Evolutionary conservation across 2,113 vertebrate genomes (phyloP).

Genomic region (Numenius arquata): DNA sequence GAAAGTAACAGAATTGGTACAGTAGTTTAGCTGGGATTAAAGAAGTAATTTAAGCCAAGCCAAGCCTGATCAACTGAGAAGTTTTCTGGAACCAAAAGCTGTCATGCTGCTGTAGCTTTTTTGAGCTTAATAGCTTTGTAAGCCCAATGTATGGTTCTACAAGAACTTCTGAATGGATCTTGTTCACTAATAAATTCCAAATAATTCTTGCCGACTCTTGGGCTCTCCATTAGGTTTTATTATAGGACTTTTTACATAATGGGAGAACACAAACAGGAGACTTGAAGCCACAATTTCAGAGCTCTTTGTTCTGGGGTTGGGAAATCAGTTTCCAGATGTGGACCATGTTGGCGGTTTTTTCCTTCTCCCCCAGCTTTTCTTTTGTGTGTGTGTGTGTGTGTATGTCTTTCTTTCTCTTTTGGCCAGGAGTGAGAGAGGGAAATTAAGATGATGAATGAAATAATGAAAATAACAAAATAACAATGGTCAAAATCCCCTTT

Average conservation of each 20-base stretch:
- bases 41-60: neutral
- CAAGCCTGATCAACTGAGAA: neutral
- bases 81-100: slow-evolving; percentile 10
- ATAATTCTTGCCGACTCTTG: neutral
- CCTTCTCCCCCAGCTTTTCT: neutral
- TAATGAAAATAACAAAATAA: slow-evolving; percentile 71
- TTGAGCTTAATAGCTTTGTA: neutral
- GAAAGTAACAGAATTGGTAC: neutral
- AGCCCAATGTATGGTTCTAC: neutral
- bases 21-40: neutral
- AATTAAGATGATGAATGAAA: slow-evolving; percentile 71
- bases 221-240: slow-evolving; percentile 35
- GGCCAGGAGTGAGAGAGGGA: slow-evolving; percentile 31
- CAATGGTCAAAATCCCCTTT: slow-evolving; percentile 62
- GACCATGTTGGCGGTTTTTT: neutral
- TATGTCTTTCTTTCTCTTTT: slow-evolving; percentile 18
- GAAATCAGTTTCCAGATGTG: slow-evolving; percentile 70
- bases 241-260: slow-evolving; percentile 54
- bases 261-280: slow-evolving; percentile 44
- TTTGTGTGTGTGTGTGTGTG: neutral
- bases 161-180: slow-evolving; percentile 14
- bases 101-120: neutral
- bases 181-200: neutral
- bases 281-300: slow-evolving; percentile 42
- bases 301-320: slow-evolving; percentile 65